Evolutionary conservation across 2,888 invertebrate species (phyloP), one percentile per base, ranked within the genome.

Genomic region (Drosophila anceps): DNA sequence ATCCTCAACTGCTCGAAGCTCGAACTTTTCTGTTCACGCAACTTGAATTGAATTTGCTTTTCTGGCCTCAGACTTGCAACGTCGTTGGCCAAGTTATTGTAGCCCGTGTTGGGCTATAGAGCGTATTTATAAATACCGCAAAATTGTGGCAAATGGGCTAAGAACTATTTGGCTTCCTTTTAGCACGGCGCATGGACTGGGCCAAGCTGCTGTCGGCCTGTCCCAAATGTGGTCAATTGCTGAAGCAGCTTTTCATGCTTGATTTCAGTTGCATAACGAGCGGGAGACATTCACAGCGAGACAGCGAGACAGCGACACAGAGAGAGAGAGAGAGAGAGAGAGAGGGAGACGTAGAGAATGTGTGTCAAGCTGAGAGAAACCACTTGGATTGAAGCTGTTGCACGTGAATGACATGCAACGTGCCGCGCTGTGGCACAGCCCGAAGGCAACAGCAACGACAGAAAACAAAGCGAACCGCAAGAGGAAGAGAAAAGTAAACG

Each of bases 151-250:
- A 84, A 84, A 84, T 84, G 87, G 84, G 87, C 74, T 74, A 83
- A 84, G 81, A 87, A 89, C 84, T 84, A 89, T 84, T 84, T 89
- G 84, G 90, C 84, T 84, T 84, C 84, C 83, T 85, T 84, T 66
- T 15, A 46, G 24, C 9, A 18, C 20, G 13, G 35, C 29, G 18
- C 59, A 18, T 29, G 46, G 27, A 37, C 27, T 39, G 65, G 46
- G 62, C 59, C 74, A 73, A 73, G 72, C 81, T 50, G 33, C 81
- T 77, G 55, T 71, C 39, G 29, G 41, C 39, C 37, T 85, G 84
- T 78, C 82, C 84, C 84, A 89, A 84, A 89, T 89, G 84, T 88
- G 84, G 84, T 84, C 84, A 88, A 88, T 90, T 88, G 90, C 78
- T 68, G 78, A 58, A 53, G 76, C 77, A 55, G 78, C 79, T 79